Evolutionary conservation across 2,113 vertebrate genomes (phyloP).

Genomic region (Clupea harengus): DNA sequence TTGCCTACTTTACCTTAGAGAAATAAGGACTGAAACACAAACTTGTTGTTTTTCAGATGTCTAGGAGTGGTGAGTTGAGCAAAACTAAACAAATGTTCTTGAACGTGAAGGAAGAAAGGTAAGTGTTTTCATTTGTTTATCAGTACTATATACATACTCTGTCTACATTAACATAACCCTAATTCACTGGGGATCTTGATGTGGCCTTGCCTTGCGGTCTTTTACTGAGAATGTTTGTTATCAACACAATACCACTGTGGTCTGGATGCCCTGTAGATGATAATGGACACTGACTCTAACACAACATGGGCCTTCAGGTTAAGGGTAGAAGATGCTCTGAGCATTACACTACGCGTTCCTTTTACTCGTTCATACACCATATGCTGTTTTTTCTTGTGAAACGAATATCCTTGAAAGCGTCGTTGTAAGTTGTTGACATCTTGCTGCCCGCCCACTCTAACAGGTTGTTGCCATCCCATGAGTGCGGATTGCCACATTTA

Average conservation of each 20-base stretch:
- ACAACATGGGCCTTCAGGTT: neutral
- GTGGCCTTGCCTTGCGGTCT: neutral
- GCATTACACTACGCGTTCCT: neutral
- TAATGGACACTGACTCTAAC: neutral
- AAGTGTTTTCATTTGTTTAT: neutral
- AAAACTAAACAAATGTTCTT: too few species aligned
- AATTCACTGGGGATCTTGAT: neutral
- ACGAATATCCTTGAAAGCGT: neutral
- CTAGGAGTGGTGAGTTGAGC: too few species aligned
- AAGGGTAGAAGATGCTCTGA: too few species aligned
- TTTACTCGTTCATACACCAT: neutral
- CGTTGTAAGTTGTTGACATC: neutral
- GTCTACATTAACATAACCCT: too few species aligned
- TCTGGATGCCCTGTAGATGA: neutral
- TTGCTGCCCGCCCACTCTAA: neutral
- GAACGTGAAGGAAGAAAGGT: too few species aligned
- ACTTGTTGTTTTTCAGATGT: neutral
- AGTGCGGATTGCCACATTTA: neutral
- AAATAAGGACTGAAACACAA: neutral
- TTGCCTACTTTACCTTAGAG: neutral
- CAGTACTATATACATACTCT: too few species aligned
- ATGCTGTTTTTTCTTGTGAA: neutral
- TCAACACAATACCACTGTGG: neutral
- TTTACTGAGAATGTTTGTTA: neutral
- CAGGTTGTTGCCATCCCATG: conserved; percentile 3